Conservation (phyloP, 2,888 invertebrate species). For the Hermaeophaga mercurialis region DNA sequence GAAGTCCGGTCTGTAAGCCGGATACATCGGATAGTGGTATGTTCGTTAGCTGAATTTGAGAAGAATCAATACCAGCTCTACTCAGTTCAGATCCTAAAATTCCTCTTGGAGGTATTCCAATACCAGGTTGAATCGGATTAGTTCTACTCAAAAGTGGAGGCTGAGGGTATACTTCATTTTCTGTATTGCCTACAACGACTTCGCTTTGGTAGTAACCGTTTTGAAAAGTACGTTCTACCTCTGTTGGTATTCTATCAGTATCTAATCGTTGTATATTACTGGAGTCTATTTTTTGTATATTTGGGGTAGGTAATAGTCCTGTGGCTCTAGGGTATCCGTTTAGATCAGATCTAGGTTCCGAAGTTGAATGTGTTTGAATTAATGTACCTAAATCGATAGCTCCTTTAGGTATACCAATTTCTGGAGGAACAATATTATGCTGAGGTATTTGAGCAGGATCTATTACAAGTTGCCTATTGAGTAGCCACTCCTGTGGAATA, state of each 20-base stretch:
- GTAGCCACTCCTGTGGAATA: slow-evolving; percentile 1
- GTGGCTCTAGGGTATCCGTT: slow-evolving; percentile 6
- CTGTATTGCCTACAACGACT: slow-evolving; percentile 1
- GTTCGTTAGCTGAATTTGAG: slow-evolving; percentile 18
- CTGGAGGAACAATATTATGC: slow-evolving; percentile 38
- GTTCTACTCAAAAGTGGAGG: slow-evolving; percentile 21
- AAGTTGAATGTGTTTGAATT: slow-evolving; percentile 13
- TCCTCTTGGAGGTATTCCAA: not conserved
- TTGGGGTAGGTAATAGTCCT: slow-evolving; percentile 17
- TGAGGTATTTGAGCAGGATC: slow-evolving; percentile 31
- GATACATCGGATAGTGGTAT: not conserved
- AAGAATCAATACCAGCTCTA: slow-evolving; percentile 19
- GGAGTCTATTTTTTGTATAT: slow-evolving; percentile 29
- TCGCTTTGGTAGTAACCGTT: slow-evolving; percentile 19
- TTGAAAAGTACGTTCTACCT: slow-evolving; percentile 6
- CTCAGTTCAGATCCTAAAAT: slow-evolving; percentile 4
- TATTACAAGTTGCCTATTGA: slow-evolving; percentile 10
- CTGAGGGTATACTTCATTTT: slow-evolving; percentile 5
- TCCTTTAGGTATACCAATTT: slow-evolving; percentile 26
- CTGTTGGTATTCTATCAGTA: not conserved
- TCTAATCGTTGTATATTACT: slow-evolving; percentile 8
- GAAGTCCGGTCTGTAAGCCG: not conserved
- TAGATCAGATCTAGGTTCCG: slow-evolving; percentile 17
- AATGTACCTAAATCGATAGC: slow-evolving; percentile 14
- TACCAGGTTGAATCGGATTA: slow-evolving; percentile 18